A percentile compares a stretch with the other conserved stretches of the same genome.
Evolutionary conservation across 2,113 vertebrate species (phyloP).

Genomic region (Lophius piscatorius): DNA sequence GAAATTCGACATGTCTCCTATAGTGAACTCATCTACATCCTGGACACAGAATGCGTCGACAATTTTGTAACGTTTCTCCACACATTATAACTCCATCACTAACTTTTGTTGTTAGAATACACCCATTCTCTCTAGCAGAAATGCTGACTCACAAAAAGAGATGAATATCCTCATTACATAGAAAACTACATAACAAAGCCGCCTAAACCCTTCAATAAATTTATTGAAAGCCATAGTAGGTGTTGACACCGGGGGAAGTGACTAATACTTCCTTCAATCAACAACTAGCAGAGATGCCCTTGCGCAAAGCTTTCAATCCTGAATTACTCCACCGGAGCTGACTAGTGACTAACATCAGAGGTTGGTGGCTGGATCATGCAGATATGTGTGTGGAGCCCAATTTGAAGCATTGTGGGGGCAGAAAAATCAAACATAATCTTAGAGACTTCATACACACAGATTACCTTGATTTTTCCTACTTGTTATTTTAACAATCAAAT

Average conservation of each 20-base stretch:
- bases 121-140: background rate
- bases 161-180: background rate
- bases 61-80: no score
- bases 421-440: no score
- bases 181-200: background rate
- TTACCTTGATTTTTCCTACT: background rate
- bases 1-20: no score
- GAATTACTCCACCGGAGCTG: constrained; percentile 48
- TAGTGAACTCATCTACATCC: no score
- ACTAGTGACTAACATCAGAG: constrained; percentile 14
- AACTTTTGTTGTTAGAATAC: no score
- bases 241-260: constrained; percentile 20
- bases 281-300: constrained; percentile 42
- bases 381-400: constrained; percentile 1
- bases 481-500: background rate
- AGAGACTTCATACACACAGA: no score
- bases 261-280: constrained; percentile 43
- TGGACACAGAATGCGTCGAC: no score
- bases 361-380: constrained; percentile 17
- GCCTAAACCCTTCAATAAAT: constrained; percentile 15
- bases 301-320: constrained; percentile 53
- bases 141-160: background rate
- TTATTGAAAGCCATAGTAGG: constrained; percentile 21
- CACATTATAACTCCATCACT: no score
- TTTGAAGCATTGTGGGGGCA: no score